Evolutionary conservation across 2,113 vertebrate species (phyloP).

Genomic region (Hystrix brachyura): DNA sequence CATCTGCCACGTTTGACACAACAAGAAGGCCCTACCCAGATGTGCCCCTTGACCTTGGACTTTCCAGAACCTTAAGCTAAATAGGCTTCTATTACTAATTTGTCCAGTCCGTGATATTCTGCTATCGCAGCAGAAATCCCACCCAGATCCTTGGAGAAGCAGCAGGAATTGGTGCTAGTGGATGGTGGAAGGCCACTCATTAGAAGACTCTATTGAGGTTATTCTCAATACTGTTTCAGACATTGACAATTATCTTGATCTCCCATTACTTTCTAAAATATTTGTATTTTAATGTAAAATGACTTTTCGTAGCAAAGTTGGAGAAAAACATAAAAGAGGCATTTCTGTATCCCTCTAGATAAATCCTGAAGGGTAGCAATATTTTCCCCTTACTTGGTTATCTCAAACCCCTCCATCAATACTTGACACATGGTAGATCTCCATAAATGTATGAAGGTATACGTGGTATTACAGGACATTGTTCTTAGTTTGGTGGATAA

Average conservation of each 20-base stretch:
- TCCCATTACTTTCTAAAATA: not conserved
- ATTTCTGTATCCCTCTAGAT: not conserved
- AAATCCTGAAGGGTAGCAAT: not conserved
- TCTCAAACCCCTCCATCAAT: not conserved
- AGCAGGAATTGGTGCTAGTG: not conserved
- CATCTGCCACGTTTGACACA: not conserved
- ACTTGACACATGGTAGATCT: not conserved
- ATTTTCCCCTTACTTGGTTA: not conserved
- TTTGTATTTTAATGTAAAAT: not conserved
- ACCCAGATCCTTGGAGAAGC: not conserved
- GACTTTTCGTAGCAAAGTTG: no score
- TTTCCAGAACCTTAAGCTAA: not conserved
- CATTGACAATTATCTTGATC: not conserved
- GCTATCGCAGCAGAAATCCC: not conserved
- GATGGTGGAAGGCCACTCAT: not conserved
- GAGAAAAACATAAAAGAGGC: not conserved
- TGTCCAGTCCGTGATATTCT: no score
- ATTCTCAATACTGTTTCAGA: not conserved
- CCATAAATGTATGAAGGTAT: not conserved
- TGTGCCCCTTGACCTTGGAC: not conserved
- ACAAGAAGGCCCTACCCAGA: not conserved
- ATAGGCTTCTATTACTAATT: not conserved
- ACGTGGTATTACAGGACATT: not conserved
- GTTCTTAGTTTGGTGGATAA: not conserved
- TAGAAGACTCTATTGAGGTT: not conserved